Evolutionary conservation across 2,888 invertebrate genomes (phyloP), one percentile per base, ranked within the genome.

Genomic region (Drosophila merina): DNA sequence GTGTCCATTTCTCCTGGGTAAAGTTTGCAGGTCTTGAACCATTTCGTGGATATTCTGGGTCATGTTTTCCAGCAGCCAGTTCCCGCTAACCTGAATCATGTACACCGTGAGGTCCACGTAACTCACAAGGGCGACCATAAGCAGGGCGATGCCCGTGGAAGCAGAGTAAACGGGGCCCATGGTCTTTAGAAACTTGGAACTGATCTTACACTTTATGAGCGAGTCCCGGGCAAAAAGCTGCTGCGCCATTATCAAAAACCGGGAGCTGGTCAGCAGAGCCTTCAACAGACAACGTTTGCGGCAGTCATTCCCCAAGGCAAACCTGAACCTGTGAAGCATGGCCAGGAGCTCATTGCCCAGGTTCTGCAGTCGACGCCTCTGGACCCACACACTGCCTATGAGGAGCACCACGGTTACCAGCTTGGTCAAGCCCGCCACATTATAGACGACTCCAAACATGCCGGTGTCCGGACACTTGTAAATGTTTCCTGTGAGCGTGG

Each of bases 401-500:
- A 77, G 54, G 25, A 74, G 7, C 4, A 56, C 0, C 4, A 66
- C 40, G 10, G 64, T 47, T 2, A 25, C 9, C 25, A 58, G 5
- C 9, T 63, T 68, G 26, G 64, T 4, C 47, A 83, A 1, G 0
- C 28, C 51, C 7, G 72, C 74, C 4, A 79, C 57, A 7, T 40
- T 74, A 12, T 62, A 83, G 12, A 71, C 69, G n/a, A 52, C 7
- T 0, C 67, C 52, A 5, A 86, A 14, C 44, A 80, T 77, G n/a
- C 74, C 69, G 54, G 60, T 10, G 4, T 44, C 10, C 30, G 64
- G 55, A 9, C 80, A 80, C 0, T 42, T 20, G 12, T 52, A 72
- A 0, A 52, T 42, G 1, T 50, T 70, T 2, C 62, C n/a, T 6
- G 57, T 51, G 47, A 83, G 31, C 4, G 72, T 20, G 2, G 14